Evolutionary conservation across 2,888 invertebrate species (phyloP), one percentile per base, ranked within the genome.

Genomic region (Copidosoma aretas): DNA sequence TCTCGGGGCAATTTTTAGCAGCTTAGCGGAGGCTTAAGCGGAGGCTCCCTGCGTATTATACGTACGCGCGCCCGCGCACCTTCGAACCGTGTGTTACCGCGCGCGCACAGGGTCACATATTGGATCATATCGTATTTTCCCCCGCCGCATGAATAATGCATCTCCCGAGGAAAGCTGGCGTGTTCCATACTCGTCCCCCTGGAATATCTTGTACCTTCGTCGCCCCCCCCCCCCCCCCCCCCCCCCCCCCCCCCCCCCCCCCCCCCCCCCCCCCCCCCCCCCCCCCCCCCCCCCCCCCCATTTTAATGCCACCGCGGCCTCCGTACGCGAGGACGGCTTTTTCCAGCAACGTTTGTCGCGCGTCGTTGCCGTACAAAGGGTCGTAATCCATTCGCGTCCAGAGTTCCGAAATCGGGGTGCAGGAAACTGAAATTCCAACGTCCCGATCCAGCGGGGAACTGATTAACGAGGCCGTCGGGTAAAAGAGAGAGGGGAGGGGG

Each of bases 121-220:
- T 83, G 83, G 83, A 83, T 82, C 82, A 83, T 82, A 82, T 82
- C 83, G 82, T 81, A 82, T 83, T 81, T 82, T 80, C 80, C 81
- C 79, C 75, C 77, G 76, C 76, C 77, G 77, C 77, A 83, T 83
- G 83, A 83, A 83, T 83, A 82, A 83, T 83, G 82, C 82, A 83
- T 82, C 80, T 56, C 19, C 62, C 43, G 69, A 71, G 73, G 71
- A 74, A 74, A 75, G 70, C 73, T 64, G 73, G 70, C 69, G 68
- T 64, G 65, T 68, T 72, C 70, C 64, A 43, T 67, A 69, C 64
- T 70, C 49, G 25, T 8, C 64, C 56, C 60, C 12, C 59, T 10
- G 15, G 53, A 64, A 46, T 59, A 53, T 54, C 52, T 41, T 24
- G 15, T 54, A 49, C 19, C 21, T 22, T 54, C 21, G 10, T 43